Evolutionary conservation across 2,113 vertebrate species (phyloP), one percentile per base, ranked within the genome.

Genomic region (Zapus hudsonius): DNA sequence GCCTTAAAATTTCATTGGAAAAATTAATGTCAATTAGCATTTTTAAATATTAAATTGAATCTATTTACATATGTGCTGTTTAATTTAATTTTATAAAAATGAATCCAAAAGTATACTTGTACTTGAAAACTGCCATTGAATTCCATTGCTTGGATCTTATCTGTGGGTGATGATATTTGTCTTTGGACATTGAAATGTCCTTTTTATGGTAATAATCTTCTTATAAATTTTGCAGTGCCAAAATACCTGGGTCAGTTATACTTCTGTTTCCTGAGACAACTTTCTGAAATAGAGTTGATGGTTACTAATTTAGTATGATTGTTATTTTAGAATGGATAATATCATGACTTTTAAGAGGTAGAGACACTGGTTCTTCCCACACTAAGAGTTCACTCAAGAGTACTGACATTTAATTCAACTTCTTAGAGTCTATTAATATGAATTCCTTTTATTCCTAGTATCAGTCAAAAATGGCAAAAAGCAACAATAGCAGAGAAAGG

Each of bases 331-430:
- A 91, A 84, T 38, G 57, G 66, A 44, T 75, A 72, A 13, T 33
- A 64, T 57, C 5, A 57, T 79, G 61, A 84, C 33, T 86, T 96
- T 87, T 59, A 89, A 89, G 17, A 94, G 55, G 47, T 63, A 31
- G 13, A 75, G 81, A 87, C 31, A 84, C 11, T 88, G 80, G 6
- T 44, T 81, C 67, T 84, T 1, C 23, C n/a, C 10, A 27, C 4
- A 47, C 19, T 33, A 42, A 69, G 7, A 44, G 59, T 80, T 93
- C 55, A 66, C 13, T 85, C 38, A 70, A 91, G 23, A 84, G 31
- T 1, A 40, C 25, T 84, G 38, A 91, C 5, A 27, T 93, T 75
- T 79, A 93, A 83, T 66, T 87, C 67, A 70, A 40, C 9, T 55
- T 40, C 40, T 29, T 12, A 38, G 47, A 16, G 80, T 82, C 29